Conservation (phyloP, 1,140 invertebrate species). For the Drosophila ananassae region DNA sequence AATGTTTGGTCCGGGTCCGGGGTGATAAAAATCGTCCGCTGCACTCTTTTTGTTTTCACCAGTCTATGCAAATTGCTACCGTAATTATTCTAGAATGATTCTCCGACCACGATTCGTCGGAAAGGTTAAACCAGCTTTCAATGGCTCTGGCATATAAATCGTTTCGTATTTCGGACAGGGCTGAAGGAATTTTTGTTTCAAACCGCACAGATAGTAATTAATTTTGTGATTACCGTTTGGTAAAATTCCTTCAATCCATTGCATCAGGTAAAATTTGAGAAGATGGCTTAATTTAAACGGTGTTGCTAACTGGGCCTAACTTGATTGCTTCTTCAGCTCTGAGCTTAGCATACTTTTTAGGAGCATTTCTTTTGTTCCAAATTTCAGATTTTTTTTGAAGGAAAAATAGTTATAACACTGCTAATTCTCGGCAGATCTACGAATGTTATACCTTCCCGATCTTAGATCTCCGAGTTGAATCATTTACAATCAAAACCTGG, state of each 20-base stretch:
- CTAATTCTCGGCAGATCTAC: too few species aligned
- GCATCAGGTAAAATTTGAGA: not conserved
- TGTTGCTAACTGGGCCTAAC: not conserved
- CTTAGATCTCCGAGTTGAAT: too few species aligned
- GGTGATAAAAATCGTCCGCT: conserved; percentile 33
- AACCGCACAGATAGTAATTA: not conserved
- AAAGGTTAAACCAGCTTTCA: conserved; percentile 7
- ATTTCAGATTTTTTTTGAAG: too few species aligned
- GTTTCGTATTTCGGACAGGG: not conserved
- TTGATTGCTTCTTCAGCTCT: not conserved
- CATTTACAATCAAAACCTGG: too few species aligned
- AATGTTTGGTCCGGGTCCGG: not conserved
- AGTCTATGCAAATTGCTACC: conserved; percentile 43
- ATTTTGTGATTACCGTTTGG: not conserved
- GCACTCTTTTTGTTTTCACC: conserved; percentile 31
- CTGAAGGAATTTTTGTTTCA: not conserved
- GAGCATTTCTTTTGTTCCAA: not conserved
- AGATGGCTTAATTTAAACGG: not conserved
- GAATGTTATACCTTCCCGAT: too few species aligned
- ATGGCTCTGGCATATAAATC: not conserved
- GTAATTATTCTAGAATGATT: conserved; percentile 43
- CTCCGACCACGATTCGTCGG: not conserved
- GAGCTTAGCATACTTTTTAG: not conserved
- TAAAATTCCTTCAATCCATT: not conserved
- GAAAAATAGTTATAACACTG: too few species aligned